Evolutionary conservation across 2,888 invertebrate genomes (phyloP).

Genomic region (Drosophila borealis): DNA sequence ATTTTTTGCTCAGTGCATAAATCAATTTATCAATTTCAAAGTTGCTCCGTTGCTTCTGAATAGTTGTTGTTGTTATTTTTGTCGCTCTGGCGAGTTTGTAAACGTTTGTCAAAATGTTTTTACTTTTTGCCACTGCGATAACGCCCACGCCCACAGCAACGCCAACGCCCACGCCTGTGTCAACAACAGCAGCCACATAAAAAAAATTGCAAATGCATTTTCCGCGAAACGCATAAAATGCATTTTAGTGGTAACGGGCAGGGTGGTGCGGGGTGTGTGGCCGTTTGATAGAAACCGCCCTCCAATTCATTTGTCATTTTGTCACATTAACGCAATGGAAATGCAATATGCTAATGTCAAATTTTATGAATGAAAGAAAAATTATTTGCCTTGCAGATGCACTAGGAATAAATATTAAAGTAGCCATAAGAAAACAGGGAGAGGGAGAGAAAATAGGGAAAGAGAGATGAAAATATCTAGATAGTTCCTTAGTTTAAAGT

Average conservation of each 20-base stretch:
- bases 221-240: conserved; percentile 69
- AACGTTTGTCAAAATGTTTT: conserved; percentile 78
- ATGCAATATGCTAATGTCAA: conserved; percentile 81
- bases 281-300: conserved; percentile 15
- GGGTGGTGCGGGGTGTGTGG: neutral
- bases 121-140: conserved; percentile 53
- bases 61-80: conserved; percentile 44
- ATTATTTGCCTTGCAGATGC: conserved; percentile 68
- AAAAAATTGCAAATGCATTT: conserved; percentile 72
- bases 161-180: conserved; percentile 25
- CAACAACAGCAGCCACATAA: conserved; percentile 37
- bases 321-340: conserved; percentile 84
- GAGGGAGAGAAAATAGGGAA: too few relatives aligned
- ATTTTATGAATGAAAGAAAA: conserved; percentile 73
- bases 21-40: conserved; percentile 80
- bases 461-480: neutral
- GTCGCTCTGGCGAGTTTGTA: conserved; percentile 70
- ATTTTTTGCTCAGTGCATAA: conserved; percentile 65
- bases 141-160: conserved; percentile 19
- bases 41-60: conserved; percentile 45
- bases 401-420: conserved; percentile 58
- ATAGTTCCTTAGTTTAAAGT: neutral
- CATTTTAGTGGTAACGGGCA: conserved; percentile 28
- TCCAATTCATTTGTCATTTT: conserved; percentile 83
- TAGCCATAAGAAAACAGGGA: conserved; percentile 5